Percentiles rank a stretch among this genome's conserved stretches.
These are phyloP conservation scores for Priocnemis perturbator DNA, from an alignment of 2,888 invertebrate species.

Conservation along the genomic window DNA sequence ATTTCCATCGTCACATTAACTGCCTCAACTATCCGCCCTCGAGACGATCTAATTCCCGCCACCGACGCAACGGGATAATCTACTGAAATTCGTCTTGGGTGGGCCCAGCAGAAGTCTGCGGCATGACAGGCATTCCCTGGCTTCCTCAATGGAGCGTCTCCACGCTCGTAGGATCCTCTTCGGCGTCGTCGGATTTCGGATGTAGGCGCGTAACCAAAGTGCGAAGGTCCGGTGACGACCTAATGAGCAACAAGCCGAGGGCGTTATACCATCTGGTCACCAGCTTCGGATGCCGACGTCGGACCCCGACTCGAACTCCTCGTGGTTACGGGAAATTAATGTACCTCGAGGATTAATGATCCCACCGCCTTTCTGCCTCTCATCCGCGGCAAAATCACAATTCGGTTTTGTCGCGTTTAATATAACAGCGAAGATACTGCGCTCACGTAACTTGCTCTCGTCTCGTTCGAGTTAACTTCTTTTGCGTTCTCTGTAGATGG, in stretches of 20 bases:
- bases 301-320: conserved; percentile 36
- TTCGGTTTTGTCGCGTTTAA: too few relatives aligned
- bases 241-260: conserved; percentile 59
- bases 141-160: conserved; percentile 52
- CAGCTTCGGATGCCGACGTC: conserved; percentile 58
- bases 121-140: conserved; percentile 37
- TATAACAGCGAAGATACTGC: too few relatives aligned
- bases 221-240: conserved; percentile 61
- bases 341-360: conserved; percentile 71
- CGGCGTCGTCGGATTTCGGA: conserved; percentile 46
- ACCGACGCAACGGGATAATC: background rate
- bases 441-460: too few relatives aligned
- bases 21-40: too few relatives aligned
- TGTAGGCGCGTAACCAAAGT: conserved; percentile 54
- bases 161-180: conserved; percentile 12
- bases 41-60: too few relatives aligned
- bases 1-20: too few relatives aligned
- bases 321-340: conserved; percentile 68
- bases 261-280: conserved; percentile 68
- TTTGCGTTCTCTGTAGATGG: too few relatives aligned
- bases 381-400: too few relatives aligned
- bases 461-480: too few relatives aligned
- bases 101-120: conserved; percentile 25
- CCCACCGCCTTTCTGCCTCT: conserved; percentile 38
- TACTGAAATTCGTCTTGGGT: background rate